Evolutionary conservation across 2,113 vertebrate genomes (phyloP), one percentile per base, ranked within the genome.

Genomic region (Pundamilia nyererei): DNA sequence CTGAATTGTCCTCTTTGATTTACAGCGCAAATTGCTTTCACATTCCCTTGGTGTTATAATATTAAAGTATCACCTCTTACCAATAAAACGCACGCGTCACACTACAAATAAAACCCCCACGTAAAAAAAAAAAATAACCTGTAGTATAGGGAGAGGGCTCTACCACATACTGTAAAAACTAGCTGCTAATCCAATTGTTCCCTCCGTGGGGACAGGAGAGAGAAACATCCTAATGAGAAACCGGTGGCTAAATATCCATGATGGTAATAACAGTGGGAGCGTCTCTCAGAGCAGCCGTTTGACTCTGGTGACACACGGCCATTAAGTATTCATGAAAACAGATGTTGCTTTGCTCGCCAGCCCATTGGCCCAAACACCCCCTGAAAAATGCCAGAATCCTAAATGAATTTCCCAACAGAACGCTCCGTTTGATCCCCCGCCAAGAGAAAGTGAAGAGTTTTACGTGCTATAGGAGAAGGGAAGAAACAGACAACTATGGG

Each of bases 291-390:
- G 93, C 83, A 92, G 89, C 86, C 21, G 91, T 89, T 94, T 95
- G 90, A 95, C 93, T 95, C 89, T 17, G 81, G 91, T 93, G 93
- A 94, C 95, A 96, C 87, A 12, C 65, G 86, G 79, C 85, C 88
- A 91, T 94, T 93, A 95, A 89, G 86, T 92, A 95, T 94, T 95
- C 93, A 94, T 92, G 92, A 91, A 95, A 96, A 95, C 91, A 94
- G 95, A 95, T 95, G 92, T 94, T 88, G 90, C 65, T 88, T 85
- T 86, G 87, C 93, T 54, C 84, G 86, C 86, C 55, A 83, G 83
- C 93, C 89, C 89, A 93, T 85, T 94, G 92, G 93, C 87, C 60
- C 87, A 88, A 93, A 84, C 90, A 79, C 86, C 87, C 82, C 51
- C 85, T 26, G 38, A 88, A 92, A 83, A 94, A 93, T 89, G 88